phyloP scores from a whole-genome alignment of 1,140 invertebrate species.

The Stegodyphus mimosarum region DNA sequence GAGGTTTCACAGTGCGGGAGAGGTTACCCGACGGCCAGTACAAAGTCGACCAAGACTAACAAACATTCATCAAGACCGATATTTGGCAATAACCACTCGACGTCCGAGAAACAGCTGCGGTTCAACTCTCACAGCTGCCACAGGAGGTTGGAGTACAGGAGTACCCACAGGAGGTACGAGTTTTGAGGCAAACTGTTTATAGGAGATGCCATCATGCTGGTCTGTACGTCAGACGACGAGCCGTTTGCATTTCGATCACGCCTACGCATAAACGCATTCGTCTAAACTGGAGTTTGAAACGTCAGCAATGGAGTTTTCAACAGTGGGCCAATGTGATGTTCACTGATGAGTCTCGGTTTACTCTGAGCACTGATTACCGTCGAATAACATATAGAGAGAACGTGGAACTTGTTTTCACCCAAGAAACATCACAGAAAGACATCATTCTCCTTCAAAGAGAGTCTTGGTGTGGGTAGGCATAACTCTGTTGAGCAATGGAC shows the following conservation, averaged over 20 bases:
- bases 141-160: too few relatives aligned
- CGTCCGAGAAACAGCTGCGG: neutral
- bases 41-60: neutral
- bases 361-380: neutral
- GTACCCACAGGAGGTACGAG: neutral
- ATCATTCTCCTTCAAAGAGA: neutral
- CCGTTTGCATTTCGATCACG: neutral
- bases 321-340: slow-evolving; percentile 12
- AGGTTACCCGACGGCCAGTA: neutral
- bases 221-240: neutral
- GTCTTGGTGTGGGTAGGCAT: neutral
- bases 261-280: neutral
- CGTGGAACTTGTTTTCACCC: neutral
- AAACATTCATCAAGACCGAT: neutral
- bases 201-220: neutral
- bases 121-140: neutral
- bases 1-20: neutral
- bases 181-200: slow-evolving; percentile 1
- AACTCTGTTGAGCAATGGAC: too few relatives aligned
- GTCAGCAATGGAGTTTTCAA: neutral
- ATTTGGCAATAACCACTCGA: neutral
- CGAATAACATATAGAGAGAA: slow-evolving; percentile 11
- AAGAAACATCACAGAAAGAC: neutral
- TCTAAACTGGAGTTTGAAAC: slow-evolving; percentile 7
- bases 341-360: neutral